phyloP scores from a whole-genome alignment of 2,888 invertebrate species.

The Epistrophe eligans region DNA sequence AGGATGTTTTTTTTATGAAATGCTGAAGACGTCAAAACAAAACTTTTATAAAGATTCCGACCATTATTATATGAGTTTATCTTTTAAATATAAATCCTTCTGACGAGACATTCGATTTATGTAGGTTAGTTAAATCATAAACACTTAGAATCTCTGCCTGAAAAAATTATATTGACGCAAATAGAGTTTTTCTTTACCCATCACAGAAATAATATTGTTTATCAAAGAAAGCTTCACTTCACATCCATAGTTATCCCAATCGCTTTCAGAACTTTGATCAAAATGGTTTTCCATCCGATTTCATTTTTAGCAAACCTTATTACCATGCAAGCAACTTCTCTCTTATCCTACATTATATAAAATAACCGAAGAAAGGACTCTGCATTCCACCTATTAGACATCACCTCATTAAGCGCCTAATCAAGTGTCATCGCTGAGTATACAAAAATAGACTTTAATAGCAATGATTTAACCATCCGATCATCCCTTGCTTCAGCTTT shows the following conservation, averaged over 20 bases:
- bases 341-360: not conserved
- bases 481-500: too few species aligned
- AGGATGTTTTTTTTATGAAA: too few species aligned
- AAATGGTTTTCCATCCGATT: conserved; percentile 52
- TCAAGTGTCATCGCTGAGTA: conserved; percentile 79
- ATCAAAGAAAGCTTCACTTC: not conserved
- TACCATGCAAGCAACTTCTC: not conserved
- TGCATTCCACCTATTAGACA: conserved; percentile 69
- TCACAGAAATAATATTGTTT: not conserved
- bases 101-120: too few species aligned
- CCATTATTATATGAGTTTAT: too few species aligned
- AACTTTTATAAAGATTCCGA: too few species aligned
- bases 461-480: conserved; percentile 16
- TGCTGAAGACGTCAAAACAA: too few species aligned
- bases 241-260: not conserved
- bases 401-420: conserved; percentile 82
- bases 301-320: not conserved
- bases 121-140: too few species aligned
- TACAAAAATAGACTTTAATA: conserved; percentile 64
- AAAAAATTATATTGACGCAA: too few species aligned
- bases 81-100: too few species aligned
- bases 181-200: too few species aligned
- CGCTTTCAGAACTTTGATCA: conserved; percentile 4
- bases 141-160: too few species aligned
- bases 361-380: conserved; percentile 48